These are phyloP conservation scores for Smithornis capensis DNA, from an alignment of 2,113 vertebrate species.

Conservation along the genomic window DNA sequence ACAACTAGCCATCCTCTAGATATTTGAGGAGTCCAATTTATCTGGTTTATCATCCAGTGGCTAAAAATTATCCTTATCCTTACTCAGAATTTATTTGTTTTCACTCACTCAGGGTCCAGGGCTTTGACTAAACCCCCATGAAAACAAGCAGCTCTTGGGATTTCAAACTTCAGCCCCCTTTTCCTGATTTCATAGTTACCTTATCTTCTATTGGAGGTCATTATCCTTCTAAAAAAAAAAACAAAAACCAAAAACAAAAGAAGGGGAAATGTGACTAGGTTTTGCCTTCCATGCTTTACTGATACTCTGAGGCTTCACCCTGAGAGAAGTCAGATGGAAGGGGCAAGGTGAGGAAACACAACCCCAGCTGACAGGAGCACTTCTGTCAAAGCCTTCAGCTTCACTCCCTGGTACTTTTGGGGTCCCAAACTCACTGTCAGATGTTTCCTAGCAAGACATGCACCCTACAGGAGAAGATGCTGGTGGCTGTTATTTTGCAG, in stretches of 20 bases:
- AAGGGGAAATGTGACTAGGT: neutral
- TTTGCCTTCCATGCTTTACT: neutral
- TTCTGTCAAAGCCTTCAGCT: neutral
- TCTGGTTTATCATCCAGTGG: neutral
- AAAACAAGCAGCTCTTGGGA: neutral
- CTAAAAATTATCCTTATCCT: neutral
- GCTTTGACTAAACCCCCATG: neutral
- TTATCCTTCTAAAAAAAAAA: neutral
- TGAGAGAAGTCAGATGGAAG: neutral
- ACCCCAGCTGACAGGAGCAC: fast-evolving
- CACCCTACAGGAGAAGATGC: neutral
- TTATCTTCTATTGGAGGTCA: neutral
- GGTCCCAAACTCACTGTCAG: neutral
- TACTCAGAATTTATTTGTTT: neutral
- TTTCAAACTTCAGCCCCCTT: neutral
- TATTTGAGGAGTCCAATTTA: fast-evolving
- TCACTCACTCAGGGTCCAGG: neutral
- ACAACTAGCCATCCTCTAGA: neutral
- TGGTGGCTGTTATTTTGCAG: neutral
- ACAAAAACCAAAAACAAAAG: no score
- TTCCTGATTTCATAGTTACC: neutral
- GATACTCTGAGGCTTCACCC: no score
- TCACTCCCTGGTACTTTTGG: neutral
- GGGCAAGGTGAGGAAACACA: neutral
- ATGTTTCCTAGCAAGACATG: neutral